Base-by-base conservation (phyloP, 1,140 invertebrate species). In the Euglossa dilemma region DNA sequence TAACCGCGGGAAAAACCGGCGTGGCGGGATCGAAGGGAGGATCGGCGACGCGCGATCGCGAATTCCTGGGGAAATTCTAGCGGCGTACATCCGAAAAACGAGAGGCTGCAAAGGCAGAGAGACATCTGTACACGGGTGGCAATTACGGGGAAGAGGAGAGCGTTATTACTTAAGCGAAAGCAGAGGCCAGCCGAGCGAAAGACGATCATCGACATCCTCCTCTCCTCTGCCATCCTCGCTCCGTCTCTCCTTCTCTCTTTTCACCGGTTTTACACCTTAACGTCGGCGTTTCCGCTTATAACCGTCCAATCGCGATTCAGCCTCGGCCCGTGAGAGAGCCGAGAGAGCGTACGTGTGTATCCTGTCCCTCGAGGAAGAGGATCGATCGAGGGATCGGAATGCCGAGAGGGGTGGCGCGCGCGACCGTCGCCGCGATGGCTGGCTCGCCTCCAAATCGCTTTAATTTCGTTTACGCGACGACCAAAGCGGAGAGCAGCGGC, bases 381-480 rank as follows among this genome's bases (percentile, higher is more conserved):
- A 88, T 89, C 87, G 87, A 89, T 89, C 87, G 80, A 88, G 84
- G 82, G 87, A 88, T 89, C 87, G 88, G 88, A 89, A 89, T 89
- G 88, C 63, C 59, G 85, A 76, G 87, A 79, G 77, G 74, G 87
- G 63, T 76, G 66, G 73, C 72, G 86, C 70, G 85, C 67, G 86
- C 87, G 87, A 84, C 73, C 81, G 87, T 85, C 86, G 86, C 79
- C 83, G 82, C 87, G 85, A 90, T 87, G 87, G 85, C 89, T 93
- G 92, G 92, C 92, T 85, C 75, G 73, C 67, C 80, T 91, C 90
- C 92, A 93, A 92, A 93, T 90, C 91, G 90, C 90, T 91, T 92
- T 92, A 93, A 92, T 92, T 93, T 90, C 86, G 91, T 92, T 92
- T 92, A 90, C 91, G 87, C 85, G 82, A 85, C 84, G 85, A 82